Percentiles rank a stretch among this genome's conserved stretches.
phyloP scores from a whole-genome alignment of 1,140 invertebrate species.

The Drosophila triauraria region DNA sequence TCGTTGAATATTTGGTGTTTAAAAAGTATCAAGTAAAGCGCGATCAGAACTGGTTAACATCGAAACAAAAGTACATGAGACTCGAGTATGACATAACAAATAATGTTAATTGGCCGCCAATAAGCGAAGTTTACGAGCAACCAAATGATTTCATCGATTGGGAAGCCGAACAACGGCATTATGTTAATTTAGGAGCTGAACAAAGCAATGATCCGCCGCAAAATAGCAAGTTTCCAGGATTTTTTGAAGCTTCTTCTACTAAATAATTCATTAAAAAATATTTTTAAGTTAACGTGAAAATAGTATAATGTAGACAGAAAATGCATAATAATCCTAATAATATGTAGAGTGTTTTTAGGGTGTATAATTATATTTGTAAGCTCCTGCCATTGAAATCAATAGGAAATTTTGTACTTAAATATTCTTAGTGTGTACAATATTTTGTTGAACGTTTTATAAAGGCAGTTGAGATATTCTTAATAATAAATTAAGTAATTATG shows the following conservation, averaged over 20 bases:
- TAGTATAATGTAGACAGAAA: background rate
- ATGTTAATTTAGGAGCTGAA: constrained; percentile 85
- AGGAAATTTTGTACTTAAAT: constrained; percentile 9
- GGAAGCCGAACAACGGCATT: constrained; percentile 53
- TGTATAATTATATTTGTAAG: background rate
- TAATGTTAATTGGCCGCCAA: constrained; percentile 88
- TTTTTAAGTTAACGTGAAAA: background rate
- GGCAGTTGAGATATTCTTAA: too few species aligned
- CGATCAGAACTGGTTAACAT: constrained; percentile 87
- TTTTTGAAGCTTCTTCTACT: constrained; percentile 60
- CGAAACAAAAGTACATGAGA: constrained; percentile 87
- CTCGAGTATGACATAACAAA: constrained; percentile 87
- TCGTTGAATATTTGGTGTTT: constrained; percentile 87
- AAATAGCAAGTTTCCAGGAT: constrained; percentile 83
- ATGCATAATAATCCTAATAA: background rate
- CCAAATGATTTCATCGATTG: constrained; percentile 52
- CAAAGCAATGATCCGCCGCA: constrained; percentile 83
- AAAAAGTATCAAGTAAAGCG: constrained; percentile 86
- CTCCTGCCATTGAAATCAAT: constrained; percentile 1
- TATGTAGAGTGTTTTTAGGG: background rate
- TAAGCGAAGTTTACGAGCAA: constrained; percentile 84
- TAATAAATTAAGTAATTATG: background rate
- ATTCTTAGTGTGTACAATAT: background rate
- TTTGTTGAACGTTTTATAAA: background rate
- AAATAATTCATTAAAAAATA: constrained; percentile 1